Percentiles rank a stretch among this genome's conserved stretches.
Evolutionary conservation across 2,797 vertebrate species (phyloP).

Genomic region (Cuculus canorus): DNA sequence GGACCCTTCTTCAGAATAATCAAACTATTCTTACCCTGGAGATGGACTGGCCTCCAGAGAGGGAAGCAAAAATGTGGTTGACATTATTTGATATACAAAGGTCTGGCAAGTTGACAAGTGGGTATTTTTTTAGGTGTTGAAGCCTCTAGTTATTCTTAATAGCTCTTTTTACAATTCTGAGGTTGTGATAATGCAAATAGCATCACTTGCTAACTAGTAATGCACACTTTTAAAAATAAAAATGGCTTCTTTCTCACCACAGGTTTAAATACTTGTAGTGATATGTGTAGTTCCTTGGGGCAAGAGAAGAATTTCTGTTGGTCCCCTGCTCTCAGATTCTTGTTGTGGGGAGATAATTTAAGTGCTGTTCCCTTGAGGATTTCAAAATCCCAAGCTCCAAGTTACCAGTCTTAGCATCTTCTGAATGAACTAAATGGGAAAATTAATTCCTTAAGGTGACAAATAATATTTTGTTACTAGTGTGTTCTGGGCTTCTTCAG

Average conservation of each 20-base stretch:
- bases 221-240: not conserved
- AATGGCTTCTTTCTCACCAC: not conserved
- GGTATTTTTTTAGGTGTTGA: not conserved
- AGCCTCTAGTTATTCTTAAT: conserved; percentile 2
- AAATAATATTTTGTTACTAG: not conserved
- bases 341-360: not conserved
- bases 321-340: not conserved
- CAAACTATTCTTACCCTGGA: conserved; percentile 58
- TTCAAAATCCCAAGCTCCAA: not conserved
- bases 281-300: not conserved
- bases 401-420: not conserved
- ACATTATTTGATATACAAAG: not conserved
- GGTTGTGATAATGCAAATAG: not conserved
- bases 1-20: not conserved
- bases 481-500: not conserved
- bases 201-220: not conserved
- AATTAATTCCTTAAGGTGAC: not conserved
- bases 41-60: not conserved
- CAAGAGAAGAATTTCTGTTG: not conserved
- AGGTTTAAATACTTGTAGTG: not conserved
- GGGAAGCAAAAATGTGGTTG: not conserved
- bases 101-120: not conserved
- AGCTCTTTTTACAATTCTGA: not conserved
- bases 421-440: not conserved
- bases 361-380: rapidly evolving